phyloP scores from a whole-genome alignment of 1,140 invertebrate species.

The Panagrolaimus sp. region DNA sequence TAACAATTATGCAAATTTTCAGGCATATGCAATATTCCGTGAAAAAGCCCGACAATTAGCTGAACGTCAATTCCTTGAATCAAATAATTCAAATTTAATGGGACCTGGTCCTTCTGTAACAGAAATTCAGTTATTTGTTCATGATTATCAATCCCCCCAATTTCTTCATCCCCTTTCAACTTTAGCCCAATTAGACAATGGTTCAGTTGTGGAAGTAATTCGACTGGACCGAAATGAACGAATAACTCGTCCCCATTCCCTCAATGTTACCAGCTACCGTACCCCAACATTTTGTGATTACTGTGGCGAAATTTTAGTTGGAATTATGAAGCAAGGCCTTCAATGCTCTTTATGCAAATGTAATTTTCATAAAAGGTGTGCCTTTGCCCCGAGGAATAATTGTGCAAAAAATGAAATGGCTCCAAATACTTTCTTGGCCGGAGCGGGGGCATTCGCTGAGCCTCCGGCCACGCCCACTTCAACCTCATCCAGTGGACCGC shows the following conservation, averaged over 20 bases:
- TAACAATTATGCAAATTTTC: background rate
- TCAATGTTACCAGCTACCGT: slow-evolving; percentile 46
- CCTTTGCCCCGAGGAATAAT: slow-evolving; percentile 56
- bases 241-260: slow-evolving; percentile 45
- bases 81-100: slow-evolving; percentile 13
- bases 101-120: background rate
- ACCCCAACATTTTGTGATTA: slow-evolving; percentile 60
- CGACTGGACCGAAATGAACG: slow-evolving; percentile 47
- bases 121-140: slow-evolving; percentile 73
- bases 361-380: slow-evolving; percentile 59
- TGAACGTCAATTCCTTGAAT: slow-evolving; percentile 35
- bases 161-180: slow-evolving; percentile 71
- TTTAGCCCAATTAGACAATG: slow-evolving; percentile 54
- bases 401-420: slow-evolving; percentile 47
- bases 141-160: slow-evolving; percentile 86
- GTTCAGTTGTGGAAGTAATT: slow-evolving; percentile 56
- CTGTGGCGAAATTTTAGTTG: slow-evolving; percentile 59
- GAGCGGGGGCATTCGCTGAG: slow-evolving; percentile 18
- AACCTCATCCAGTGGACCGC: slow-evolving; percentile 13
- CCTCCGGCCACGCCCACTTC: slow-evolving; percentile 6
- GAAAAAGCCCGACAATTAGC: slow-evolving; percentile 45
- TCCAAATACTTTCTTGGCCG: slow-evolving; percentile 18
- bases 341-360: slow-evolving; percentile 57
- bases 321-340: slow-evolving; percentile 57
- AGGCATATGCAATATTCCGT: slow-evolving; percentile 19